Evolutionary conservation across 2,888 invertebrate genomes (phyloP).

Genomic region (Byasa hedistus): DNA sequence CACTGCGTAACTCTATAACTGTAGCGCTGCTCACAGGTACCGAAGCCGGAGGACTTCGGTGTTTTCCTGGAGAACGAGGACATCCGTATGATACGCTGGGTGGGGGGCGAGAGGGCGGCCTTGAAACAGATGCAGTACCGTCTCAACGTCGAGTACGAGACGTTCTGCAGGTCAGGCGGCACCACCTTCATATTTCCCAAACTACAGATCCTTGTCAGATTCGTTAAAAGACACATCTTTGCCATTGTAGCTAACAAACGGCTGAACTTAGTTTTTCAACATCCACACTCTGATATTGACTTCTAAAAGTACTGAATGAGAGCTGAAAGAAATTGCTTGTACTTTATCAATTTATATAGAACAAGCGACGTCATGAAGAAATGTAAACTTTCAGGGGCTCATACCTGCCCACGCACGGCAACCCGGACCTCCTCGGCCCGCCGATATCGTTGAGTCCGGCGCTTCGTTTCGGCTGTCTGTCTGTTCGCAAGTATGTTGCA

Average conservation of each 20-base stretch:
- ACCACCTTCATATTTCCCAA: neutral
- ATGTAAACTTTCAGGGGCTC: slow-evolving; percentile 65
- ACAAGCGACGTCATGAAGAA: neutral
- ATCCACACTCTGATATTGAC: too few relatives aligned
- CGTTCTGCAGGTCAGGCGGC: slow-evolving; percentile 63
- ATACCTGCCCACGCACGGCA: slow-evolving; percentile 84
- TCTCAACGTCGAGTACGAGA: slow-evolving; percentile 77
- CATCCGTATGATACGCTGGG: slow-evolving; percentile 78
- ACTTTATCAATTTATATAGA: neutral
- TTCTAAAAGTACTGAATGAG: too few relatives aligned
- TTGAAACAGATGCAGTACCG: slow-evolving; percentile 79
- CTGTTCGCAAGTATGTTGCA: slow-evolving; percentile 78
- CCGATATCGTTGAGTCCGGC: slow-evolving; percentile 86
- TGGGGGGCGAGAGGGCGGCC: slow-evolving; percentile 84
- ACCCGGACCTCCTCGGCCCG: slow-evolving; percentile 83
- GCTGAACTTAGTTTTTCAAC: too few relatives aligned
- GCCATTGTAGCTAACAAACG: too few relatives aligned
- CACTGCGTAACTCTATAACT: neutral
- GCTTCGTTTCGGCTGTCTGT: slow-evolving; percentile 85
- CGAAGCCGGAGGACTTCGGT: slow-evolving; percentile 80
- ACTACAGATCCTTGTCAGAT: neutral
- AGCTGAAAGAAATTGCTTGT: too few relatives aligned
- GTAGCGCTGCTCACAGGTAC: slow-evolving; percentile 49
- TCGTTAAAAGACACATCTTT: too few relatives aligned
- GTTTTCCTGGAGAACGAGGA: slow-evolving; percentile 74